Evolutionary conservation across 2,113 vertebrate genomes (phyloP), one percentile per base, ranked within the genome.

Genomic region (Equus quagga): DNA sequence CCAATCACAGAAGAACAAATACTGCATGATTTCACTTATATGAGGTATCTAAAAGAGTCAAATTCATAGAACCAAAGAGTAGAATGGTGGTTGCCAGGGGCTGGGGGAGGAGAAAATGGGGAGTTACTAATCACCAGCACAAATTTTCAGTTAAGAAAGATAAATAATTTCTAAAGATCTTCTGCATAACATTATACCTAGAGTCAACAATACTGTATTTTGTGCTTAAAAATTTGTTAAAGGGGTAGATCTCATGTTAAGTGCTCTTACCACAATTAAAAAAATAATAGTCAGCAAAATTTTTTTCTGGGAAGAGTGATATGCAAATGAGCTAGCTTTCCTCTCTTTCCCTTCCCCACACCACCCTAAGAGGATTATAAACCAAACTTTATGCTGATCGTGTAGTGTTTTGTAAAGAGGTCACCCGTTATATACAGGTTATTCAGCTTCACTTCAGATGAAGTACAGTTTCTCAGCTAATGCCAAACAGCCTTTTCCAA

Each of bases 71-170:
- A 31, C 49, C 44, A 41, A 60, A 54, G 33, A 72, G 10, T 44
- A 12, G 33, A 51, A 19, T 17, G 49, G 67, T 64, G 24, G 67
- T 62, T 72, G 54, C 56, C 44, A 64, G 17, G 56, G 56, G 31
- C 3, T 23, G 17, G 8, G 33, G 33, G 44, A 51, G 36, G 44
- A 89, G 17, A n/a, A 72, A 84, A 73, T 56, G n/a, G 9, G n/a
- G n/a, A 64, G 41, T 62, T 18, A 89, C 75, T 70, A 70, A 33
- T 46, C 49, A 67, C 5, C 4, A 8, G 64, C 31, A 94, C 72
- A 51, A 72, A 51, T n/a, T 69, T 88, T 88, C 84, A 72, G 54
- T 89, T 81, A 64, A 94, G 56, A 17, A 81, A 89, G 92, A 62
- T 62, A 88, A 69, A 58, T 79, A 88, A 41, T 6, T 81, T 81